Evolutionary conservation across 2,113 vertebrate genomes (phyloP), one percentile per base, ranked within the genome.

Genomic region (Nycticryphes semicollaris): DNA sequence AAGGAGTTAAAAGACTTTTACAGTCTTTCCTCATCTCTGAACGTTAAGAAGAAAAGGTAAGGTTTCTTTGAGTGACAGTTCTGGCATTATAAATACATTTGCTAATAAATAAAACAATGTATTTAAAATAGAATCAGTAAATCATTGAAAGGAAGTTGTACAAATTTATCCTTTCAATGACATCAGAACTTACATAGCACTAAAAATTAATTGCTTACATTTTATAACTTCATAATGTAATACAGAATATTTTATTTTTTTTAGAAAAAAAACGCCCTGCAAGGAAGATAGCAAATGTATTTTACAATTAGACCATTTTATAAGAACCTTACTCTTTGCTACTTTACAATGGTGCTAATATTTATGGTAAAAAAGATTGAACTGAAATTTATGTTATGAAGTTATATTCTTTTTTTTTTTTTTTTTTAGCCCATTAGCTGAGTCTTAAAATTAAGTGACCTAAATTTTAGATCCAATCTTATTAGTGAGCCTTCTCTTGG

Each of bases 381-480:
- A 90, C 70, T 73, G 94, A 78, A 96, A 94, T 97, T 97, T 97
- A 89, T 96, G 62, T 74, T 95, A 60, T 64, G 85, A 96, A 96
- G 89, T 94, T 51, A 74, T 81, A 87, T 33, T 67, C 45, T 8
- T 84, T 93, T 87, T 33, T 8, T 84, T 93, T 87, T 33, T 95
- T 94, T 94, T 39, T 39, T 39, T 82, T 19, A 76, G 62, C 53
- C 79, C 64, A 94, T 96, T 97, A 92, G 75, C 84, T 81, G n/a
- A 94, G 83, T 96, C 87, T 96, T 97, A 95, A 96, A 92, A 96
- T 94, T 82, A 93, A 79, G 87, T 96, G 95, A 56, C 77, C 90
- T 92, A 88, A 95, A 93, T 93, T 96, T 97, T 88, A 94, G 75
- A 94, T 96, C 78, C 78, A 95, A 92, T 92, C 86, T 96, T 93